Base-by-base conservation (phyloP, 2,888 invertebrate species). In the Podotricha telesiphe region DNA sequence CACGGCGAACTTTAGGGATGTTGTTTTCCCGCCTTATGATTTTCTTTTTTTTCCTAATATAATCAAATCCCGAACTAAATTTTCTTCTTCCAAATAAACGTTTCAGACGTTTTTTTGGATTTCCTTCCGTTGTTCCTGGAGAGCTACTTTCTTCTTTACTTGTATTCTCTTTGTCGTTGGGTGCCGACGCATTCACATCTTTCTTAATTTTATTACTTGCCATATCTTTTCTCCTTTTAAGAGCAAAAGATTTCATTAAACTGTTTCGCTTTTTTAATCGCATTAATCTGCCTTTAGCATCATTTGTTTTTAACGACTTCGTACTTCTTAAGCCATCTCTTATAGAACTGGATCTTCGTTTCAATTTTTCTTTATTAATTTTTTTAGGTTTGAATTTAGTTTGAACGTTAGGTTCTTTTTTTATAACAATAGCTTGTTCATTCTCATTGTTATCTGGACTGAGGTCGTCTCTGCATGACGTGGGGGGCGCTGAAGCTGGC, bases 31-130 rank as follows among this genome's bases (percentile, higher is more conserved):
- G 94, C 2, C 88, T 86, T 73, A 91, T 89, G 55, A 95, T 94
- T 81, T 97, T 97, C 86, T 98, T 98, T 91, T 97, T 97, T 81
- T 98, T 98, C 45, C 97, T 93, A 72, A 98, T 97, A 76, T 98
- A 98, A 91, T 98, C 98, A 85, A 98, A 98, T 8, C 97, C 97
- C 15, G 96, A 96, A 79, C 96, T 96, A 81, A 96, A 95, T 89
- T 96, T 96, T 75, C 96, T 91, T 77, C 96, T 88, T n/a, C 95
- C 94, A 76, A 95, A 95, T 48, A 95, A 90, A 68, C 95, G 92
- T 78, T 95, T 95, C 19, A 94, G 91, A 45, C 94, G 93, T 82
- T 87, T 86, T 79, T 94, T 95, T 68, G 93, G 93, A 70, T 77
- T 85, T 65, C 83, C 82, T 71, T 90, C 93, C 10, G 83, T 76